Evolutionary conservation across 2,888 invertebrate species (phyloP), one percentile per base, ranked within the genome.

Genomic region (Pteria penguin): DNA sequence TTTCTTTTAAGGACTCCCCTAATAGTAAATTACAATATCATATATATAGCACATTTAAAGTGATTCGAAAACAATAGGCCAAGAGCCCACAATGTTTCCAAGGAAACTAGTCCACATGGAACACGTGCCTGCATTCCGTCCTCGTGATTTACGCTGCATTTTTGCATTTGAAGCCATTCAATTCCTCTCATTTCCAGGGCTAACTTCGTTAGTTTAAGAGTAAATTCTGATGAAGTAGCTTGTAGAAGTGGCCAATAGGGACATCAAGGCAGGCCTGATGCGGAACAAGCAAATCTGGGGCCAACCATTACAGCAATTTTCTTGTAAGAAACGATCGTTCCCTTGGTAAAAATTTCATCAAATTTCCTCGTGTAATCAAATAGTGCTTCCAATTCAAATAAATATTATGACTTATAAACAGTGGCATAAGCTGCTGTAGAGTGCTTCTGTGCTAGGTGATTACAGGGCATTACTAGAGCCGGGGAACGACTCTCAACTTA

Each of bases 251-350:
- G 45, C 57, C 67, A 55, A 24, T 31, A 31, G 67, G 57, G 67
- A 67, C 57, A 67, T 67, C 57, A 55, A 33, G 45, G 29, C 29
- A 22, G 67, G 24, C 31, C 55, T 57, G 55, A 67, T 31, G 55
- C 29, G 67, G 57, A 67, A 55, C 54, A 54, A 45, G 57, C 27
- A 67, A 52, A 67, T 55, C 24, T 24, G n/a, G 45, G 55, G 22
- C 29, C 45, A 36, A 24, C 67, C 32, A 67, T 31, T 67, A 54
- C 55, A 45, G 57, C 45, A 54, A 67, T 67, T 67, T 67, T 67
- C 54, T 29, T 67, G 67, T 67, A 31, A 67, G 54, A 55, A 67
- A 45, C 31, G 57, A 67, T 67, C 31, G 55, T 29, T 67, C 67
- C 67, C 67, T 31, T 27, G 67, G 67, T 31, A 55, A 55, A 67